Evolutionary conservation across 2,797 vertebrate species (phyloP), one percentile per base, ranked within the genome.

Genomic region (Sebastes hopkinsi): DNA sequence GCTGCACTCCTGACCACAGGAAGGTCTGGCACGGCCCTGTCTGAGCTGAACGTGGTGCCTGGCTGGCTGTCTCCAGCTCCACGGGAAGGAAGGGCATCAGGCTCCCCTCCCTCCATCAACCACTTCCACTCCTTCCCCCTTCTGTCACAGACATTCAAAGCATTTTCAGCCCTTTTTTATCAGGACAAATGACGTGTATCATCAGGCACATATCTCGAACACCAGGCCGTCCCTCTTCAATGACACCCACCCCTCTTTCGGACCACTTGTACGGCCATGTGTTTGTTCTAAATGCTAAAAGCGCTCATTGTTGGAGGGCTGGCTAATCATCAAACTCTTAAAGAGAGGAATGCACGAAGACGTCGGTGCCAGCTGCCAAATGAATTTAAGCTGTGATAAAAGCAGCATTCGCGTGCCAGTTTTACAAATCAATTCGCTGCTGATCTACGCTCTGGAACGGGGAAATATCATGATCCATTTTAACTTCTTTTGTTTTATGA

Each of bases 21-120:
- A 93, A 92, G 90, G 70, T 66, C 83, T 84, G 87, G 89, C 92
- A 88, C 36, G 30, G 86, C 86, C 90, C 85, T 18, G 91, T 87
- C 89, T 89, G 89, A 88, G 82, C 79, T 74, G 90, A 94, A 79
- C 77, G 76, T 83, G 94, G 94, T 95, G 95, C 93, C 95, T 95
- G 93, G 84, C 94, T 93, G 95, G 92, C 95, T 94, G 95, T 92
- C 95, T 96, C 94, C 92, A 82, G 84, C 92, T 92, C 91, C 88
- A 86, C 83, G 78, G 94, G 94, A 96, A 96, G 96, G 96, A 97
- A 96, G 92, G 92, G 92, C 92, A 95, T 81, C 82, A 76, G 75
- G 83, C 82, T 76, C 82, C 84, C 88, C 85, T 82, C 84, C 89
- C 85, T 89, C 85, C 84, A 87, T 90, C 88, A 77, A 52, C 59